Percentiles rank a stretch among this genome's conserved stretches.
Conservation (phyloP, 2,113 vertebrate genomes). For the Vombatus ursinus region DNA sequence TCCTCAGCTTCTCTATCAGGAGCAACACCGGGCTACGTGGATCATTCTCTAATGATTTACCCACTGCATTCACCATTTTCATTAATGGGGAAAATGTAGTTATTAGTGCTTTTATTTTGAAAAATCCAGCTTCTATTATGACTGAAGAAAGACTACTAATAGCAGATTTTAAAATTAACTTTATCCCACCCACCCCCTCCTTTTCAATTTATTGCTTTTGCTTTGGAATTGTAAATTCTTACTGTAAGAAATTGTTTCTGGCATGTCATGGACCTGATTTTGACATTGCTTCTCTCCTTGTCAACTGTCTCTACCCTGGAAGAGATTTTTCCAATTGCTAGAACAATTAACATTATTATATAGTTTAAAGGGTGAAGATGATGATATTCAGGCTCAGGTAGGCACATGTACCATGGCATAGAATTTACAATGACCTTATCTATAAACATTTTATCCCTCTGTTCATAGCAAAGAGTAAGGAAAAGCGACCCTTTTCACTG, state of each 20-base stretch:
- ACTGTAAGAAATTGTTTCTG: constrained; percentile 58
- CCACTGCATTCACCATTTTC: constrained; percentile 52
- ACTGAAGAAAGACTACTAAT: constrained; percentile 54
- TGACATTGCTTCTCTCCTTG: constrained; percentile 58
- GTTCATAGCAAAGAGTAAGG: constrained; percentile 64
- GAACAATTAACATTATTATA: constrained; percentile 46
- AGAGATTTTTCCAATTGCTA: constrained; percentile 24
- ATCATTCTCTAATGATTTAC: constrained; percentile 47
- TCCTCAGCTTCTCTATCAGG: constrained; percentile 68
- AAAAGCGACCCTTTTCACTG: constrained; percentile 74
- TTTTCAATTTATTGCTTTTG: constrained; percentile 54
- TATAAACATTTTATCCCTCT: constrained; percentile 63
- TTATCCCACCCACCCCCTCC: not conserved
- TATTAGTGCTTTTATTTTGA: constrained; percentile 21
- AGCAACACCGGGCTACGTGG: constrained; percentile 56
- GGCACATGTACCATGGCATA: constrained; percentile 32
- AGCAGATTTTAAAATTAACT: constrained; percentile 67
- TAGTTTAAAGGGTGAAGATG: constrained; percentile 51
- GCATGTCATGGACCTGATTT: constrained; percentile 44
- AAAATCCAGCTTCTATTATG: constrained; percentile 14
- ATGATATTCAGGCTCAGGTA: constrained; percentile 53
- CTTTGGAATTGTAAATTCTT: constrained; percentile 70
- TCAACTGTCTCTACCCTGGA: constrained; percentile 68
- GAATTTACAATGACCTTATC: constrained; percentile 77
- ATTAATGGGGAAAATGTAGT: constrained; percentile 47